Conservation (phyloP, 2,888 invertebrate species). For the Hoplodrina ambigua region DNA sequence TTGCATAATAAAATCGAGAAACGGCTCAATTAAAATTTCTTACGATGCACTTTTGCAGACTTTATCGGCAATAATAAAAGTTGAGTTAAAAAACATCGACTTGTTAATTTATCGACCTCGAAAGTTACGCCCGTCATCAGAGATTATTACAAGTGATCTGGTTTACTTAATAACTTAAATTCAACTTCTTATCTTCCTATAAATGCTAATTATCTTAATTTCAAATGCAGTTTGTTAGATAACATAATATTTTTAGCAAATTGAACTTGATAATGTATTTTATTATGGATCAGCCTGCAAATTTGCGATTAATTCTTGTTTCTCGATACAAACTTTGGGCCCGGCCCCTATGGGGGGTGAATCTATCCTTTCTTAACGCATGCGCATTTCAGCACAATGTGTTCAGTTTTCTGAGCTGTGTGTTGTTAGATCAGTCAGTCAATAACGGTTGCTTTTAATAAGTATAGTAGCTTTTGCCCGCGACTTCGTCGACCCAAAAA, state of each 20-base stretch:
- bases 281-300: not conserved
- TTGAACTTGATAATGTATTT: not conserved
- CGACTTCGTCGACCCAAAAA: too few relatives aligned
- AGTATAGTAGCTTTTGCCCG: too few relatives aligned
- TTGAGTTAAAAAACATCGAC: constrained; percentile 17
- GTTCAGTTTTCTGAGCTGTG: too few relatives aligned
- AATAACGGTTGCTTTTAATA: too few relatives aligned
- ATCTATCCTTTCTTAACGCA: too few relatives aligned
- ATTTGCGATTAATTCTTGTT: too few relatives aligned
- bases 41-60: constrained; percentile 50
- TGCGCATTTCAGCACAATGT: too few relatives aligned
- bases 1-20: constrained; percentile 52
- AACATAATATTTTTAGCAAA: constrained; percentile 13
- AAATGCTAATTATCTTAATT: constrained; percentile 25
- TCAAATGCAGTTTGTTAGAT: constrained; percentile 14
- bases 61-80: constrained; percentile 44
- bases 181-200: constrained; percentile 8
- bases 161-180: constrained; percentile 18
- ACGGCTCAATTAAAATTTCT: constrained; percentile 58
- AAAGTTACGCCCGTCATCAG: constrained; percentile 27
- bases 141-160: constrained; percentile 37
- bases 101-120: constrained; percentile 31
- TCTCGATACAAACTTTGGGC: too few relatives aligned
- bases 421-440: too few relatives aligned
- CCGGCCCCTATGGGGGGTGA: too few relatives aligned